A percentile compares a stretch with the other conserved stretches of the same genome.
These are phyloP conservation scores for Crenichthys baileyi DNA, from an alignment of 2,797 vertebrate species.

Conservation along the genomic window DNA sequence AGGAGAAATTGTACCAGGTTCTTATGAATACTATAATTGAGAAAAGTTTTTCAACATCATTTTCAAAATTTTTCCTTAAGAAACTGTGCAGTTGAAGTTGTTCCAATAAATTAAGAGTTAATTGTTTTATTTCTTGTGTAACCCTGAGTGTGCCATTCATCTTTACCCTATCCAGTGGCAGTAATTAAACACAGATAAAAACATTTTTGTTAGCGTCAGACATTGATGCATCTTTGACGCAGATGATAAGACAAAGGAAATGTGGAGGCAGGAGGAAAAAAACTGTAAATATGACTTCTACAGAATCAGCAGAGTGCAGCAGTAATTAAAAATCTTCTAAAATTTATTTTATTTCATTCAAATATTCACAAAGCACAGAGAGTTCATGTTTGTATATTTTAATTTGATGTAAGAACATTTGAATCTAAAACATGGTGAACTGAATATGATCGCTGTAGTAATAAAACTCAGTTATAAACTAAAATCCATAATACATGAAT, in stretches of 20 bases:
- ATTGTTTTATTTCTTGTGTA: not conserved
- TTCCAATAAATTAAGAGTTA: not conserved
- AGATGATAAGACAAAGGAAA: not conserved
- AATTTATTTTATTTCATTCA: too few species aligned
- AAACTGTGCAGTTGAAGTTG: not conserved
- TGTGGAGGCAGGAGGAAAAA: too few species aligned
- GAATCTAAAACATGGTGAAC: not conserved
- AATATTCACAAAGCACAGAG: too few species aligned
- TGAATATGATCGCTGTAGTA: not conserved
- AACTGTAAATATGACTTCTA: too few species aligned
- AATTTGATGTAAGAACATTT: not conserved
- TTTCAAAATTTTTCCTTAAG: too few species aligned
- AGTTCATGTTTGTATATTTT: not conserved
- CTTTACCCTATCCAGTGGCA: not conserved
- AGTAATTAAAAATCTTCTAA: too few species aligned
- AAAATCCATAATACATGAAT: too few species aligned
- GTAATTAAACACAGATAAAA: not conserved
- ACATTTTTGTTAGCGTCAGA: not conserved
- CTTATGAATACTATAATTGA: too few species aligned
- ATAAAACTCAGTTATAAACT: not conserved
- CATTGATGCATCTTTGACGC: not conserved
- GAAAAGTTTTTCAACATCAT: too few species aligned
- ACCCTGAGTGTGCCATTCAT: not conserved
- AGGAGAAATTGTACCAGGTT: too few species aligned
- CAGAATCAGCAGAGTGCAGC: too few species aligned